A percentile compares a stretch with the other conserved stretches of the same genome.
Conservation (phyloP, 1,140 invertebrate genomes). For the Manduca sexta region DNA sequence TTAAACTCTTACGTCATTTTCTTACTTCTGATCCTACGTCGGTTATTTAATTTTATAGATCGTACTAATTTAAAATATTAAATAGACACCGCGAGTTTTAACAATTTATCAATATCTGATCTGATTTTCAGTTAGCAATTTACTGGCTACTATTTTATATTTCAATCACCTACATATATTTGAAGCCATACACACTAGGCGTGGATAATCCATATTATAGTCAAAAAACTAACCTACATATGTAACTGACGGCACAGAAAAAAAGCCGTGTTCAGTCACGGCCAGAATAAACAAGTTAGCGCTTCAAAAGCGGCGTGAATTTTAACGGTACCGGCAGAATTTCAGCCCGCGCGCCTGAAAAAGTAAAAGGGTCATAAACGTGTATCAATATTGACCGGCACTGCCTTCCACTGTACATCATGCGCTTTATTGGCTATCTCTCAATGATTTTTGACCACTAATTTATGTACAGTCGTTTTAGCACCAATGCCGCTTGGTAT, state of each 20-base stretch:
- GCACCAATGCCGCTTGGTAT: too few species aligned
- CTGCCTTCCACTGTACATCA: slow-evolving; percentile 50
- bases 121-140: too few species aligned
- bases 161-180: too few species aligned
- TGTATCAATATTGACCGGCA: slow-evolving; percentile 64
- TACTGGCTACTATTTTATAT: too few species aligned
- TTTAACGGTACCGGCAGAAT: slow-evolving; percentile 47
- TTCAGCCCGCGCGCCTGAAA: slow-evolving; percentile 37
- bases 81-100: too few species aligned
- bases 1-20: too few species aligned
- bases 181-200: too few species aligned
- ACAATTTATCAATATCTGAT: too few species aligned
- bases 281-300: slow-evolving; percentile 42
- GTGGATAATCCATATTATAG: too few species aligned
- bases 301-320: slow-evolving; percentile 37
- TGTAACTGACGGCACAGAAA: neutral
- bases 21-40: too few species aligned
- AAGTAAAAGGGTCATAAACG: slow-evolving; percentile 62
- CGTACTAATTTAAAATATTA: too few species aligned
- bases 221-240: neutral
- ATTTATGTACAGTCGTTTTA: slow-evolving; percentile 31
- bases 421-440: slow-evolving; percentile 53
- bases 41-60: too few species aligned
- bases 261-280: slow-evolving; percentile 11
- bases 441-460: slow-evolving; percentile 46